Conservation (phyloP, 1,140 invertebrate genomes). For the Rhysida immarginata region DNA sequence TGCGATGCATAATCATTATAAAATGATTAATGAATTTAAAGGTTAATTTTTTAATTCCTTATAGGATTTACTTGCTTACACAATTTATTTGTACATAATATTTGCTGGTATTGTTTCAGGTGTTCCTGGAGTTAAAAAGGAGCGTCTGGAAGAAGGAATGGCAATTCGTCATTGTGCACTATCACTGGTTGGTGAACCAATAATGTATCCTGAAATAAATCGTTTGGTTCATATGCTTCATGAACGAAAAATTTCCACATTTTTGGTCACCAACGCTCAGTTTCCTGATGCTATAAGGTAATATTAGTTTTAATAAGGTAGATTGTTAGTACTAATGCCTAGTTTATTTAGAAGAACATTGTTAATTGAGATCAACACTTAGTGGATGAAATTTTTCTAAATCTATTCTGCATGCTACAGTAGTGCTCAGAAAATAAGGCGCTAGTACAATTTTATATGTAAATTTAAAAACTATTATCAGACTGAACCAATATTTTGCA, state of each 20-base stretch:
- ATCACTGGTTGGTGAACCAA: conserved; percentile 49
- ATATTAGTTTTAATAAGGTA: too few species aligned
- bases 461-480: too few species aligned
- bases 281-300: conserved; percentile 44
- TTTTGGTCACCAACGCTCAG: conserved; percentile 48
- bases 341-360: too few species aligned
- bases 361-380: too few species aligned
- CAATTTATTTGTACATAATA: conserved; percentile 37
- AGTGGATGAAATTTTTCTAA: too few species aligned
- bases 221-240: conserved; percentile 39
- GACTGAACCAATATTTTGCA: too few species aligned
- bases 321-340: too few species aligned
- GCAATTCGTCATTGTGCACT: conserved; percentile 40
- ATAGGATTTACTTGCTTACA: background rate
- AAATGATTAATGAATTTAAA: conserved; percentile 46
- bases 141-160: conserved; percentile 39
- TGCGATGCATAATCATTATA: conserved; percentile 39
- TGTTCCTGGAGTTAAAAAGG: conserved; percentile 41
- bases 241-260: conserved; percentile 38
- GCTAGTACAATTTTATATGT: too few species aligned
- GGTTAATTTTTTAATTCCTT: conserved; percentile 23
- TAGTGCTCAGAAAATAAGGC: too few species aligned
- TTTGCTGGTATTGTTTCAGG: conserved; percentile 31
- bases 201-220: conserved; percentile 52
- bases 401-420: too few species aligned